These are phyloP conservation scores for Sternarchorhynchus goeldii DNA, from an alignment of 2,797 vertebrate genomes.

Conservation along the genomic window DNA sequence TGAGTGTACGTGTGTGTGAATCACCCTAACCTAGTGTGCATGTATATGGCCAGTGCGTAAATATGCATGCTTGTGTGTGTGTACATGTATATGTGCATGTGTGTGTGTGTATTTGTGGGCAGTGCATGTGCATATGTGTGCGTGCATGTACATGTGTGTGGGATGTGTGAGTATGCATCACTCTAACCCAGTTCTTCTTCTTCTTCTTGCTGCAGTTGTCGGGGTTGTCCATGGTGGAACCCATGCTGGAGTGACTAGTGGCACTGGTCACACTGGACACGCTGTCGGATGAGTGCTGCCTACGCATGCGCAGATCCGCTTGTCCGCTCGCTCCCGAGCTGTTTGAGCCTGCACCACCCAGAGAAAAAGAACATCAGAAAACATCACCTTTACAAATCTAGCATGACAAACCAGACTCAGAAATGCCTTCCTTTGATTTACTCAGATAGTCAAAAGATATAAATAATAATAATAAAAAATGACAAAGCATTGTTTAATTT, in stretches of 20 bases:
- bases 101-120: too few relatives aligned
- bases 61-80: too few relatives aligned
- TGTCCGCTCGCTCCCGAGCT: conserved; percentile 69
- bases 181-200: conserved; percentile 97
- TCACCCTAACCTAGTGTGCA: background rate
- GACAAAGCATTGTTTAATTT: too few relatives aligned
- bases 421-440: too few relatives aligned
- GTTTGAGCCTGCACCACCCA: conserved; percentile 56
- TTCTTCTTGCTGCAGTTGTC: conserved; percentile 86
- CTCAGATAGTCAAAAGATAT: too few relatives aligned
- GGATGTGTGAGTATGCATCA: too few relatives aligned
- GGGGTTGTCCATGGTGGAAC: conserved; percentile 86
- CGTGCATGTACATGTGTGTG: too few relatives aligned
- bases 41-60: too few relatives aligned
- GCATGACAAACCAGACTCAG: background rate
- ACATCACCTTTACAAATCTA: background rate
- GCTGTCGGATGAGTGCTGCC: conserved; percentile 96
- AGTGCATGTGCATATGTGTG: too few relatives aligned
- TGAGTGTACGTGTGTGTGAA: too few relatives aligned
- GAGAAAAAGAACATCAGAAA: background rate
- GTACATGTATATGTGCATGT: too few relatives aligned
- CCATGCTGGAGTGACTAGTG: conserved; percentile 96
- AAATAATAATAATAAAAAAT: too few relatives aligned
- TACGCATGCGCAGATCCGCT: conserved; percentile 89
- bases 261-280: conserved; percentile 96